phyloP scores from a whole-genome alignment of 1,140 invertebrate species.

The Nymphalis io region DNA sequence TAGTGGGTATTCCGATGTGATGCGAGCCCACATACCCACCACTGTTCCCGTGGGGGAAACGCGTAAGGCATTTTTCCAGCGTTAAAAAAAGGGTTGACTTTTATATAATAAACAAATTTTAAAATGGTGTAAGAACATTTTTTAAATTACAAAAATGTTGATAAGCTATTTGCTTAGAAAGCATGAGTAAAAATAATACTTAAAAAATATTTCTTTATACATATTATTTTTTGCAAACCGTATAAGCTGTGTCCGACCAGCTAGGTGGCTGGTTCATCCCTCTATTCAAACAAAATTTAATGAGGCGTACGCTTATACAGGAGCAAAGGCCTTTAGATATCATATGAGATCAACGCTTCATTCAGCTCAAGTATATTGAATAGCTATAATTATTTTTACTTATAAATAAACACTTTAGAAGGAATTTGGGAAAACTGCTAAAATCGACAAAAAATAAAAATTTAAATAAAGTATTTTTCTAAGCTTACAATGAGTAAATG shows the following conservation, averaged over 20 bases:
- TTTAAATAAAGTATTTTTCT: too few relatives aligned
- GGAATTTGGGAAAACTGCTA: neutral
- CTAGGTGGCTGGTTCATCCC: slow-evolving; percentile 60
- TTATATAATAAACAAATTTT: too few relatives aligned
- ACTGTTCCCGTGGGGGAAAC: too few relatives aligned
- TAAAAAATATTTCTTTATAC: neutral
- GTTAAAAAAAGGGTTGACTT: too few relatives aligned
- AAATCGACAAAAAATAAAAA: too few relatives aligned
- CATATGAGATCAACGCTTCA: slow-evolving; percentile 41
- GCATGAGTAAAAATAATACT: neutral
- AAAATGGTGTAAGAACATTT: too few relatives aligned
- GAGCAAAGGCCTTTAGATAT: slow-evolving; percentile 41
- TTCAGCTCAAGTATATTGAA: slow-evolving; percentile 29
- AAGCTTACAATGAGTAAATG: too few relatives aligned
- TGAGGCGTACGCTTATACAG: slow-evolving; percentile 64
- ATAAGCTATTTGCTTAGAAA: too few relatives aligned
- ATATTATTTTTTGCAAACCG: slow-evolving; percentile 39
- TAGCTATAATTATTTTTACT: slow-evolving; percentile 17
- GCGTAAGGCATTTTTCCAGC: too few relatives aligned
- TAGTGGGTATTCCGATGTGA: too few relatives aligned
- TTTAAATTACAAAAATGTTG: too few relatives aligned
- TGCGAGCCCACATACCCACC: too few relatives aligned
- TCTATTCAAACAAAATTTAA: slow-evolving; percentile 79
- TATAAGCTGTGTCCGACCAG: slow-evolving; percentile 59
- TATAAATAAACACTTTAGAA: neutral